Conservation (phyloP, 2,113 vertebrate species). For the Ovis aries region ARS-UI_Ramb_v3.0 NC_056055.1:27749001-27749500, state of each 20-base stretch:
- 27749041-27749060: not conserved
- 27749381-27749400: not conserved
- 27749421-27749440: not conserved
- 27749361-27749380: not conserved
- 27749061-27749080: not conserved
- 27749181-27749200: not conserved
- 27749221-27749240: not conserved
- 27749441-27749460: not conserved
- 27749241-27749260: not conserved
- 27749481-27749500: fast-evolving
- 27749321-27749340: not conserved
- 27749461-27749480: not conserved
- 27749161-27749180: not conserved
- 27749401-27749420: not conserved
- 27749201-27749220: not conserved
- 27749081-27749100: not conserved
- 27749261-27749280: not conserved
- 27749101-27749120: not conserved
- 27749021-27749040: not conserved
- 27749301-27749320: not conserved
- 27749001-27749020: not conserved
- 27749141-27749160: not conserved
- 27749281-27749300: not conserved
- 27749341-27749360: not conserved
- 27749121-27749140: not conserved